A percentile compares a stretch with the other conserved stretches of the same genome.
phyloP scores from a whole-genome alignment of 2,113 vertebrate species.

The Gorsachius goisagi region DNA sequence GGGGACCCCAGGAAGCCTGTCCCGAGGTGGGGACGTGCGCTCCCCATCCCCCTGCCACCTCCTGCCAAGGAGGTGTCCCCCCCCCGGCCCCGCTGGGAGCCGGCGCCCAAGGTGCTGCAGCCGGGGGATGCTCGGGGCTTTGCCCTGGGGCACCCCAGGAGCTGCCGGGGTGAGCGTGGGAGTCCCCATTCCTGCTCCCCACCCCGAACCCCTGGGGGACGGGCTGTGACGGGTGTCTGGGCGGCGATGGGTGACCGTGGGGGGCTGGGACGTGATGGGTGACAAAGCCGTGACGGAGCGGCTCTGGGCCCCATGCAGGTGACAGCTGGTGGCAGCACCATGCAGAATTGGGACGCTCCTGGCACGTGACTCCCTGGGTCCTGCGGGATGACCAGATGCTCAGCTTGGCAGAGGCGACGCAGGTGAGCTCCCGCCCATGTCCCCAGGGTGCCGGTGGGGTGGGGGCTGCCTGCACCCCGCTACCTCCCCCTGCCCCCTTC shows the following conservation, averaged over 20 bases:
- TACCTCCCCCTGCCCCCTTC: neutral
- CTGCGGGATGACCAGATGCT: neutral
- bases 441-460: too few relatives aligned
- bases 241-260: too few relatives aligned
- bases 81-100: neutral
- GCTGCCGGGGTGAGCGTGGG: neutral
- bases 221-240: neutral
- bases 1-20: neutral
- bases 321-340: neutral
- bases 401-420: slow-evolving; percentile 4
- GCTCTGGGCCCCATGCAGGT: neutral
- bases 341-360: neutral
- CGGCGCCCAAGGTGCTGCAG: neutral
- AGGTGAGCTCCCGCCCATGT: slow-evolving; percentile 8
- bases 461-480: neutral
- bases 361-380: neutral
- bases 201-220: too few relatives aligned
- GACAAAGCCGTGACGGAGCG: neutral
- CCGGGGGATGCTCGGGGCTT: neutral
- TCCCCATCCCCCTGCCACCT: neutral
- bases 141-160: neutral
- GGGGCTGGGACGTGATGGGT: neutral
- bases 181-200: neutral
- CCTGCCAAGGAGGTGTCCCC: neutral
- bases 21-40: neutral